Conservation (phyloP, 2,113 vertebrate species). For the Hylia prasina region DNA sequence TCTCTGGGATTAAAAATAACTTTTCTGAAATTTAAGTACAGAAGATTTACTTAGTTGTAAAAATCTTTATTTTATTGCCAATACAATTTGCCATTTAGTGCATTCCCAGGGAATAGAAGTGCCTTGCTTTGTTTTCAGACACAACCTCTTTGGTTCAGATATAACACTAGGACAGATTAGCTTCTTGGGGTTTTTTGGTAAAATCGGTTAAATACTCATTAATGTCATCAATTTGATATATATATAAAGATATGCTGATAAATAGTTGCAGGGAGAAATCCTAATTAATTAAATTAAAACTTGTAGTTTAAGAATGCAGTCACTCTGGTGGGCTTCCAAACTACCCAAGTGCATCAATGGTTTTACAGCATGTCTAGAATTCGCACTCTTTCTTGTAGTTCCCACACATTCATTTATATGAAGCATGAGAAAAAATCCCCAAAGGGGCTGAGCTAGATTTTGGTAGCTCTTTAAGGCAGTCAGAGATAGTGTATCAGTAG, state of each 20-base stretch:
- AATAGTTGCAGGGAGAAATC: not conserved
- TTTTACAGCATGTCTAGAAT: conserved; percentile 14
- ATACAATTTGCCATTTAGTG: not conserved
- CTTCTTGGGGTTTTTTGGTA: rapidly evolving
- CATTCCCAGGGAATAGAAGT: not conserved
- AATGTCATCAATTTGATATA: not conserved
- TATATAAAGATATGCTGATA: not conserved
- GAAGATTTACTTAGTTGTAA: not conserved
- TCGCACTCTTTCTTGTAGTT: not conserved
- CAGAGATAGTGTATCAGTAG: not conserved
- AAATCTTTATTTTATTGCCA: not conserved
- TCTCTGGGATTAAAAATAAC: not conserved
- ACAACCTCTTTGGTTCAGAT: not conserved
- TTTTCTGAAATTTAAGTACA: not conserved
- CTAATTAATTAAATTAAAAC: not conserved
- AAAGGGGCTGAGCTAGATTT: not conserved
- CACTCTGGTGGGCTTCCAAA: not conserved
- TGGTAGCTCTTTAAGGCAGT: not conserved
- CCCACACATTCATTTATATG: not conserved
- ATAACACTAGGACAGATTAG: not conserved
- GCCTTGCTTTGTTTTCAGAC: not conserved
- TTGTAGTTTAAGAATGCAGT: not conserved
- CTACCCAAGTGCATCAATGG: not conserved
- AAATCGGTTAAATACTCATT: not conserved
- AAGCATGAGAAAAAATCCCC: not conserved